Base-by-base conservation (phyloP, 2,113 vertebrate genomes). In the Cynocephalus volans region DNA sequence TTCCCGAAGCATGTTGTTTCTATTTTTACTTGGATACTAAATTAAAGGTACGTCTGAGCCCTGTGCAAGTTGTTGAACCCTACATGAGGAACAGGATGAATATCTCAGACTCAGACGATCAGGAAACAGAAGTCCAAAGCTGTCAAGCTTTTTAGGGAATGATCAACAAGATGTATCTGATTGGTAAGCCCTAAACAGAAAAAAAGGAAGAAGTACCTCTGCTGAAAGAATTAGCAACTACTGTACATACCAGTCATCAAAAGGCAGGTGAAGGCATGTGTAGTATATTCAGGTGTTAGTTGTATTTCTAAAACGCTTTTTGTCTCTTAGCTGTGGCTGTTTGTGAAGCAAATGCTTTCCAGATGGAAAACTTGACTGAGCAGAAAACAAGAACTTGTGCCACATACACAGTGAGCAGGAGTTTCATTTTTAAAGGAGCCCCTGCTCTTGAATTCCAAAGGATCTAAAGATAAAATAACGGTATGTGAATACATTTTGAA, bases 331-430 rank as follows among this genome's bases (percentile, higher is more conserved):
- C 88, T 95, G 79, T 91, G 67, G 77, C 50, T 94, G 41, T 81
- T 87, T 90, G 60, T 79, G 83, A 95, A 89, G 50, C 85, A 95
- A 94, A 97, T 94, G 92, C 52, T 96, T 97, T 96, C 95, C 96
- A 96, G 93, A 96, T 83, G 79, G 85, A 95, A 97, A 97, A 97
- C 65, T 52, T 94, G 50, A 95, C 79, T 85, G 26, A 64, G 65
- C 28, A 94, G 52, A 97, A 96, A 89, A 73, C 33, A 96, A 75
- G 48, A 93, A 96, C 31, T 77, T 84, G 31, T 91, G 79, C 84
- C 87, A 94, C 45, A 94, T 13, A 73, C 31, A 62, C 24, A 36
- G 31, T 50, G 23, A 87, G 36, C 36, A 79, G 13, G 10, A 52
- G 7, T 75, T 60, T 94, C 56, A 75, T 45, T 95, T 94, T 82